Base-by-base conservation (phyloP, 2,113 vertebrate species). In the Eptatretus burgeri region DNA sequence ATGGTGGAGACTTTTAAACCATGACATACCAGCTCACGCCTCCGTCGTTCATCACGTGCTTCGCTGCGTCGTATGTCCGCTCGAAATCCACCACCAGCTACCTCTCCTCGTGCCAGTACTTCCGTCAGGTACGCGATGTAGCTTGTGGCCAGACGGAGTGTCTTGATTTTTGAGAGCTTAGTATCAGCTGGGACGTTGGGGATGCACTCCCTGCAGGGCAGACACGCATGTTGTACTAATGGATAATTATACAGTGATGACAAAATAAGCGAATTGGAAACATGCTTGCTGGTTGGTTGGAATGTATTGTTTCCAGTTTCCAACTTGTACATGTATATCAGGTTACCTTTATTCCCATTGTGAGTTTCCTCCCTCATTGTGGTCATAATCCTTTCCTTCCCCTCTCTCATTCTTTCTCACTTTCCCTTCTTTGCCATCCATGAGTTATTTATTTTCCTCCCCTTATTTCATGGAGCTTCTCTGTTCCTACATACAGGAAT, bases 11-110 rank as follows among this genome's bases (percentile, higher is more conserved):
- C 56, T n/a, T 60, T n/a, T 60, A 11, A 60, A n/a, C n/a, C 56
- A 20, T 60, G 56, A n/a, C n/a, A n/a, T 65, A 91, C 86, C 79
- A 73, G 71, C 69, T 93, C 84, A 51, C 85, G 73, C 76, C 85
- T 91, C 73, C 85, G 70, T 71, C 88, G 89, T 72, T 78, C 70
- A 66, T 93, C 84, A 50, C 82, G 76, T 70, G 74, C 74, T 63
- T 93, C 87, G 41, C 75, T 76, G 68, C 85, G 89, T 75, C 88
- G 87, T 67, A 93, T 79, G 50, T 93, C 85, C 64, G 85, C 87
- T 74, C 84, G 88, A 70, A 93, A 93, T 64, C 80, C 85, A 1
- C 81, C 85, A 9, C 75, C 72, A 67, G 76, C 77, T 50, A 77
- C 74, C n/a, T n/a, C n/a, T 72, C 89, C 87, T 71, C 82, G 85